Evolutionary conservation across 2,888 invertebrate species (phyloP), one percentile per base, ranked within the genome.

Genomic region (Hirtodrosophila cameraria): DNA sequence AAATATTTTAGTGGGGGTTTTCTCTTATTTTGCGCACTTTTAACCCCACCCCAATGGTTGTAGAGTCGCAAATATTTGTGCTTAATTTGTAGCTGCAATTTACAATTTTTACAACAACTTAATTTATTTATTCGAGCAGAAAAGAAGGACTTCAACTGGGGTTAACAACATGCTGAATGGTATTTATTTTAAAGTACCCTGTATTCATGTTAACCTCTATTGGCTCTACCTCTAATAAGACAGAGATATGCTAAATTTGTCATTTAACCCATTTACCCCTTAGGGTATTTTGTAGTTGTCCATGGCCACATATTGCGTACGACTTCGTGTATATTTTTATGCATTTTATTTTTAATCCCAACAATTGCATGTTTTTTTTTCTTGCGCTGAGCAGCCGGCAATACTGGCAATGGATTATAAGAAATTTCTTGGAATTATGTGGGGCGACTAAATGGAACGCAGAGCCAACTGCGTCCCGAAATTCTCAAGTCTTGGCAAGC

Each of bases 341-440:
- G 62, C 54, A 80, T 28, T 61, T 55, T 61, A 71, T 83, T 74
- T 83, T 63, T 77, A 67, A 43, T 38, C 58, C 43, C 67, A 18
- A 28, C 55, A 43, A 60, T 42, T 60, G 54, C 33, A 35, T 30
- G 48, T 20, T 38, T 16, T 20, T 23, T 25, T n/a, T 11, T n/a
- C 4, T 12, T 7, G 4, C 1, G 30, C 35, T 30, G 31, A 33
- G 15, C 18, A 31, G 23, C 15, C 36, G 27, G 12, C 35, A 27
- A 23, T 30, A 41, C 28, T 23, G 31, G 42, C 46, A 33, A 20
- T 43, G 72, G 73, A 62, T 78, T 70, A 52, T 45, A 18, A 57
- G 45, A 58, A 30, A 45, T 61, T 78, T 84, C 80, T 67, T 58
- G 85, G 85, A 84, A 80, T 72, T 81, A 75, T 75, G 75, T 72